Evolutionary conservation across 2,888 invertebrate genomes (phyloP).

Genomic region (Agrochola litura): DNA sequence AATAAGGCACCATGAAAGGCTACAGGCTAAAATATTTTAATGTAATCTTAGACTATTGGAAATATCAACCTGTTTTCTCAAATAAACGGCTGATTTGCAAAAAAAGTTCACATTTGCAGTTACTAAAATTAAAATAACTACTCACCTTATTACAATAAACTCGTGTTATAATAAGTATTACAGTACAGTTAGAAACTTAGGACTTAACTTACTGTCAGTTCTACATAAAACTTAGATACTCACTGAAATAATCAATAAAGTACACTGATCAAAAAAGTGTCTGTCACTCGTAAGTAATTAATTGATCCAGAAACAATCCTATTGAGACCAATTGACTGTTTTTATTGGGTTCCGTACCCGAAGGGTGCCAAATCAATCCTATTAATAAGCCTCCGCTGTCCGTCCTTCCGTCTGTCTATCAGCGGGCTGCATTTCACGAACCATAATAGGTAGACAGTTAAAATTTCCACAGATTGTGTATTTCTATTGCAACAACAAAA

Average conservation of each 20-base stretch:
- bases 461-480: too few species aligned
- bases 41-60: neutral
- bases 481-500: too few species aligned
- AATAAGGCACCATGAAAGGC: neutral
- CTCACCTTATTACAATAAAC: constrained; percentile 19
- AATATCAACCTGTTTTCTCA: constrained; percentile 19
- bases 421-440: too few species aligned
- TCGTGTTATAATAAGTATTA: constrained; percentile 38
- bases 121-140: constrained; percentile 17
- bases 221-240: constrained; percentile 10
- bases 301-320: neutral
- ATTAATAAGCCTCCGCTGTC: too few species aligned
- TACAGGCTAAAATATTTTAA: constrained; percentile 22
- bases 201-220: constrained; percentile 12
- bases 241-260: constrained; percentile 25
- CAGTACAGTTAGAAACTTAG: constrained; percentile 56
- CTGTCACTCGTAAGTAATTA: neutral
- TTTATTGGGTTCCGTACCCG: too few species aligned
- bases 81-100: constrained; percentile 26
- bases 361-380: too few species aligned
- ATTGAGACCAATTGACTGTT: neutral
- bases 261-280: constrained; percentile 9
- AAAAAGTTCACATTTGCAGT: constrained; percentile 53
- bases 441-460: too few species aligned
- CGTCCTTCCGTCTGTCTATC: too few species aligned